These are phyloP conservation scores for Panthera uncia DNA, from an alignment of 2,113 vertebrate species.

Conservation along the genomic window DNA sequence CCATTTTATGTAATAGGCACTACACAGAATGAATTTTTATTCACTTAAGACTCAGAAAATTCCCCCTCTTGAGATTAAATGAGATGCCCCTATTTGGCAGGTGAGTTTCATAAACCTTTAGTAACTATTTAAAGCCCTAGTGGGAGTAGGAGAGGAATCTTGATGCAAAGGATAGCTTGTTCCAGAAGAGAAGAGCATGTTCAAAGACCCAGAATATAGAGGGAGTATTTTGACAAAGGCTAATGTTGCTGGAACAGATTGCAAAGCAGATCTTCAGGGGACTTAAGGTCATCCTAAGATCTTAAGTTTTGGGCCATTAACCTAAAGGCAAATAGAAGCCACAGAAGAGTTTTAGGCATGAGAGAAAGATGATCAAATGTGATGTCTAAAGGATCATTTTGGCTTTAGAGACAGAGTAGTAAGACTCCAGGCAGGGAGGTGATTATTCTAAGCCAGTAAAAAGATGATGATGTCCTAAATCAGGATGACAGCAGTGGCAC, in stretches of 20 bases:
- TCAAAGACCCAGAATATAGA: background rate
- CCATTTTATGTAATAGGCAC: background rate
- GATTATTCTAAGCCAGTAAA: background rate
- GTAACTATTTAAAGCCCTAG: background rate
- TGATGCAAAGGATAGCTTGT: background rate
- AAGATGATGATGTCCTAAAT: conserved; percentile 22
- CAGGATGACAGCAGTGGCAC: background rate
- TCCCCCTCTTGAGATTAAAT: background rate
- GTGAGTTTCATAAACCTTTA: conserved; percentile 14
- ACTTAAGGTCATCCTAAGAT: background rate
- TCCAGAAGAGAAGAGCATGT: background rate
- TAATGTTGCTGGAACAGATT: background rate
- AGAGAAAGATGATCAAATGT: background rate
- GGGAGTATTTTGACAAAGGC: background rate
- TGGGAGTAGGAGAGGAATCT: background rate
- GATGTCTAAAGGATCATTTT: background rate
- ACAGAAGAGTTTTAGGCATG: background rate
- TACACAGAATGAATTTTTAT: background rate
- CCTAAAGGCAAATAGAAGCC: conserved; percentile 31
- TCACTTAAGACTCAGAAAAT: background rate
- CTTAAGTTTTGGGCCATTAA: background rate
- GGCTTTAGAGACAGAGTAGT: background rate
- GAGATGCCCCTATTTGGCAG: background rate
- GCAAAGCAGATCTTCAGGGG: background rate
- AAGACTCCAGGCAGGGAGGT: background rate